Percentiles rank a stretch among this genome's conserved stretches.
phyloP scores from a whole-genome alignment of 2,113 vertebrate species.

The Clinocottus analis region DNA sequence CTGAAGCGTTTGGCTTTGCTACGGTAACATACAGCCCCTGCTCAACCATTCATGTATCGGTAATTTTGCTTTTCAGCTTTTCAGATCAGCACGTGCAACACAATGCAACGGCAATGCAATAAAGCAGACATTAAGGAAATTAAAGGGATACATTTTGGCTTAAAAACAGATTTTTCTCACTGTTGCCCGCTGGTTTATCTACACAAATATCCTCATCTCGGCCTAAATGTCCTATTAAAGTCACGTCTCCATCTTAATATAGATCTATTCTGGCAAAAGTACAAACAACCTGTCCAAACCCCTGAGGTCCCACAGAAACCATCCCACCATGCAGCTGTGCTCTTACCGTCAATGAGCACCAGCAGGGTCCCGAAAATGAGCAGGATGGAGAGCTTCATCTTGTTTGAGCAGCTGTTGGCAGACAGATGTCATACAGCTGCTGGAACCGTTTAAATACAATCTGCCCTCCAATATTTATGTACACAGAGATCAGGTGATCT shows the following conservation, averaged over 20 bases:
- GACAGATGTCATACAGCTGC: neutral
- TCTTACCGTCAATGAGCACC: conserved; percentile 63
- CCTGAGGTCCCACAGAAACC: neutral
- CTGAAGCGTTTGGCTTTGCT: neutral
- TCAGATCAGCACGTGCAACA: neutral
- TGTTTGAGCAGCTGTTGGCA: neutral
- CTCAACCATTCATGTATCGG: neutral
- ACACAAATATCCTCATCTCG: neutral
- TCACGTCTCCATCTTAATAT: too few relatives aligned
- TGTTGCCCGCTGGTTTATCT: neutral
- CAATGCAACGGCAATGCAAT: too few relatives aligned
- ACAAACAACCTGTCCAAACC: neutral
- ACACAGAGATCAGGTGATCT: conserved; percentile 59
- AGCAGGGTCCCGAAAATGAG: conserved; percentile 39
- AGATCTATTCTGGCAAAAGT: neutral
- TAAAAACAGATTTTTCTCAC: neutral
- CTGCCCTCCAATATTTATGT: conserved; percentile 36
- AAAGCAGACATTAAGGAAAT: neutral
- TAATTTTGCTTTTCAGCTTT: too few relatives aligned
- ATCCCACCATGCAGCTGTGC: neutral
- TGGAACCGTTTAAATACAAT: neutral
- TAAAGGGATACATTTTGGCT: neutral
- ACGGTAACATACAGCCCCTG: neutral
- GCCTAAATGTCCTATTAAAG: neutral
- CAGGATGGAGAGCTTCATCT: conserved; percentile 63